Base-by-base conservation (phyloP, 2,797 vertebrate genomes). In the Orientallactaga sibirica region DNA sequence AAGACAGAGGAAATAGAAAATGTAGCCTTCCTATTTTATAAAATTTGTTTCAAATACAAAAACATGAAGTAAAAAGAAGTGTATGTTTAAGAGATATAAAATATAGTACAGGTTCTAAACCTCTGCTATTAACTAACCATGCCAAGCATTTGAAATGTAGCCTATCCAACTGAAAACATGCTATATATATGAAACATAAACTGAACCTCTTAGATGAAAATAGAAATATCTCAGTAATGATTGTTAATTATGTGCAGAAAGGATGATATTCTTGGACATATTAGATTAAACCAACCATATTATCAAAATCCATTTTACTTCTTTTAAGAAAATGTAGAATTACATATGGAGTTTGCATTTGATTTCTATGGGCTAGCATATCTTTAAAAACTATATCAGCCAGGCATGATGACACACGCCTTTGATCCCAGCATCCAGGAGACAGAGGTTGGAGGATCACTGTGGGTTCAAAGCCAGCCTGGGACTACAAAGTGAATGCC, bases 271-370 rank as follows among this genome's bases (percentile, higher is more conserved):
- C 48, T 77, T 48, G 2, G 10, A 41, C 90, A 77, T 90, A 84
- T 43, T 76, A 61, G 29, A 90, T 86, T 33, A 67, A 86, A 81
- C 61, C 79, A 76, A 88, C 14, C 52, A n/a, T 20, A 52, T 78
- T 62, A 66, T 64, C 66, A 73, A 94, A 91, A 89, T 27, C 77
- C 11, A 92, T 86, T 82, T 88, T 41, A 48, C 7, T 18, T 80
- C 7, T 92, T 92, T 94, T 43, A 83, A 67, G 27, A 88, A 94
- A 92, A 82, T 37, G 15, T 58, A 74, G 80, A 92, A 75, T 70
- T 85, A 52, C 4, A 37, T 37, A 12, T 7, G 70, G 37, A 12
- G 3, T 66, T 86, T 79, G 15, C 18, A 90, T 93, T 94, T 94
- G 70, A 87, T 91, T 90, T 91, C 76, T 93, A 55, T 52, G 79